Evolutionary conservation across 2,797 vertebrate species (phyloP), one percentile per base, ranked within the genome.

Genomic region (Enteromius anoplus): DNA sequence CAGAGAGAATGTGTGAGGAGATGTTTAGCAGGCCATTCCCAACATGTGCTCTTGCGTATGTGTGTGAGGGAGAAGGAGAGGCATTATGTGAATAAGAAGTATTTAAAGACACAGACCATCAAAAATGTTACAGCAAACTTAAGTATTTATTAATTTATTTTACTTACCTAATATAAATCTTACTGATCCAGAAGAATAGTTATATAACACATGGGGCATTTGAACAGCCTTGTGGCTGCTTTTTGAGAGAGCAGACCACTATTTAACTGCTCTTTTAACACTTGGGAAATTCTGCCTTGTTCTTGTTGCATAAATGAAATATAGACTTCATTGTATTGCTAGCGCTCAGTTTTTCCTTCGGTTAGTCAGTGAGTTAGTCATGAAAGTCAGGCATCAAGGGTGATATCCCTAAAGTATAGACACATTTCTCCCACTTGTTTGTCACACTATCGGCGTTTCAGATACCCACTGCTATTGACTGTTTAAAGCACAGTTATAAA

Each of bases 311-410:
- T 62, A 72, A 72, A 34, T 82, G 45, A 82, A 82, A 75, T 75
- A 53, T 81, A 82, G 32, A 34, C n/a, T 73, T 40, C 34, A 66
- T 82, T 75, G 45, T 75, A 40, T 75, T 40, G 45, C 26, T 68
- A 14, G 37, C 4, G 7, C 47, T 75, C 47, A 82, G 34, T 58
- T 68, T 82, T 75, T 76, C 81, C 81, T 75, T 42, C 14, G 32
- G 2, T 81, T 81, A 62, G 79, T 75, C 80, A 82, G 32, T 66
- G 80, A 17, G 32, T 82, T 75, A 82, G 47, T 75, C 81, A 68
- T 75, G 29, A 21, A 76, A 58, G 47, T 34, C 80, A 81, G 69
- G 26, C 29, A 73, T 73, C 29, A 64, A n/a, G 70, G 42, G 42
- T 64, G 60, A 15, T 58, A 40, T 60, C 68, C 40, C 58, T 37